Conservation (phyloP, 2,797 vertebrate genomes). For the Toxotes lorentzi region DNA sequence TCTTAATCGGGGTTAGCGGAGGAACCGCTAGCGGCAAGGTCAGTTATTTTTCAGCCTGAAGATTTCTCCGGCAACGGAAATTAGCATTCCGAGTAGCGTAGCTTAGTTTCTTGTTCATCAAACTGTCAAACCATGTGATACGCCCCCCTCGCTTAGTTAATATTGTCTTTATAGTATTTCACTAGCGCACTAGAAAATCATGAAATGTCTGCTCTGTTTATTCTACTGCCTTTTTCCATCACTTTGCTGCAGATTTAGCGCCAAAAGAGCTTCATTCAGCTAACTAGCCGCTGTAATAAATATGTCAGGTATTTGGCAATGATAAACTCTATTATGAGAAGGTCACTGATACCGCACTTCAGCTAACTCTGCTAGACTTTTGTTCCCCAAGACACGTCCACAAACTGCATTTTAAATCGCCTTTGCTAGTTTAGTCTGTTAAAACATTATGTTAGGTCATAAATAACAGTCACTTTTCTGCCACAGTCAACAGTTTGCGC, state of each 20-base stretch:
- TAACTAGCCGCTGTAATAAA: conserved; percentile 8
- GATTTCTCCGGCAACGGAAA: not conserved
- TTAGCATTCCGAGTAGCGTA: conserved; percentile 47
- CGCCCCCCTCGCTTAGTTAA: conserved; percentile 30
- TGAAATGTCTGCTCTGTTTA: fast-evolving
- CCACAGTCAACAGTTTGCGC: conserved; percentile 96
- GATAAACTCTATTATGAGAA: conserved; percentile 8
- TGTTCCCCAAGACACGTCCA: too few species aligned
- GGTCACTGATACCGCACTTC: not conserved
- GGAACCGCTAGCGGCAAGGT: conserved; percentile 98
- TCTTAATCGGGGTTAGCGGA: conserved; percentile 94
- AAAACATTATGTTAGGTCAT: not conserved
- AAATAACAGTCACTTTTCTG: conserved; percentile 2
- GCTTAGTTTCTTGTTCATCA: conserved; percentile 2
- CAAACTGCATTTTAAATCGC: not conserved
- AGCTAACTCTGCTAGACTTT: not conserved
- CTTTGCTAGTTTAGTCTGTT: fast-evolving
- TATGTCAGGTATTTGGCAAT: not conserved
- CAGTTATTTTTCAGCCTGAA: not conserved
- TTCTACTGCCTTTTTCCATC: too few species aligned
- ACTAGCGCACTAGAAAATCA: fast-evolving
- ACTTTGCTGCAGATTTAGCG: not conserved
- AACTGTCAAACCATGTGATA: conserved; percentile 52
- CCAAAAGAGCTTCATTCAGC: not conserved
- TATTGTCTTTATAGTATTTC: not conserved